Evolutionary conservation across 2,888 invertebrate genomes (phyloP).

Genomic region (Eulithis prunata): DNA sequence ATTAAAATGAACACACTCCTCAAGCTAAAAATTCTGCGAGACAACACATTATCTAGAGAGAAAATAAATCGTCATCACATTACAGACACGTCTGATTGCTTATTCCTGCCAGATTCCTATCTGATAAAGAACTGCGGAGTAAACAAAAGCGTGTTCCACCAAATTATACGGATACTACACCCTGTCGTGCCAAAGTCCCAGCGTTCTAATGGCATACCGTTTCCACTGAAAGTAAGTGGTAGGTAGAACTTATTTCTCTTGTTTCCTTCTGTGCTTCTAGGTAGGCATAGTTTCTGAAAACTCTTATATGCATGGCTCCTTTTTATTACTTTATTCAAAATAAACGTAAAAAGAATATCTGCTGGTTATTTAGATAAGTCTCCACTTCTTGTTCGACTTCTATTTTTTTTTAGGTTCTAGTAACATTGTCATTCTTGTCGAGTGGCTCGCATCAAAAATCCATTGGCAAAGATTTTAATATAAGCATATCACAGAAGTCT

Average conservation of each 20-base stretch:
- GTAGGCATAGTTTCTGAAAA: no score
- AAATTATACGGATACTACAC: slow-evolving; percentile 58
- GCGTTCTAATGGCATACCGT: slow-evolving; percentile 65
- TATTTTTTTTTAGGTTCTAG: slow-evolving; percentile 51
- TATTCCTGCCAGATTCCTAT: slow-evolving; percentile 59
- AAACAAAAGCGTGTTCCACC: slow-evolving; percentile 56
- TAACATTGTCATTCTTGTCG: slow-evolving; percentile 61
- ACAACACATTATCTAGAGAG: slow-evolving; percentile 56
- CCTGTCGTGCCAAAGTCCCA: slow-evolving; percentile 63
- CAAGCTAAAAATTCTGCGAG: slow-evolving; percentile 58
- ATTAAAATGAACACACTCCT: slow-evolving; percentile 18
- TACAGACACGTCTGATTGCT: slow-evolving; percentile 54
- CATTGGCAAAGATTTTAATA: slow-evolving; percentile 61
- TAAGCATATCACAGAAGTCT: slow-evolving; percentile 65
- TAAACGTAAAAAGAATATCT: no score
- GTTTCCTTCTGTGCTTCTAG: no score
- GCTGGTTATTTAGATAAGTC: no score
- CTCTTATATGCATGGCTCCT: no score
- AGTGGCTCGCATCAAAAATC: slow-evolving; percentile 64
- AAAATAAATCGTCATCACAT: slow-evolving; percentile 51
- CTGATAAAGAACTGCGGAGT: slow-evolving; percentile 59
- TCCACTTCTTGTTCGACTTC: background rate
- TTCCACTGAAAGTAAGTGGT: slow-evolving; percentile 59
- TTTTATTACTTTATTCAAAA: no score
- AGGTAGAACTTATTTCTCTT: background rate